Base-by-base conservation (phyloP, 2,888 invertebrate genomes). In the Drosophila hamatofila region DNA sequence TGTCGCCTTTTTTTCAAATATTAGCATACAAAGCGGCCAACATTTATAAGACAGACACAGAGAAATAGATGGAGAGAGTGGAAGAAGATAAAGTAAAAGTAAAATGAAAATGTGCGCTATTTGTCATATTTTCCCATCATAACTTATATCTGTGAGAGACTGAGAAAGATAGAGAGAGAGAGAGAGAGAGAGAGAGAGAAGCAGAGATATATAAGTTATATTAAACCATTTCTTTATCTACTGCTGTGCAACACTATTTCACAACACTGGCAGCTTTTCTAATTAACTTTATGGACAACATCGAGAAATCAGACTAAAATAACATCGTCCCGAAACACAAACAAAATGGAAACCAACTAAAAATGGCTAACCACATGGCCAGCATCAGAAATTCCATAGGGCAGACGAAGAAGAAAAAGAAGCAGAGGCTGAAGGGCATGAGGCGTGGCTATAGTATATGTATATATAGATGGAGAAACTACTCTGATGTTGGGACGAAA, bases 101-200 rank as follows among this genome's bases (percentile, higher is more conserved):
- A 58, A 25, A 61, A 35, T 52, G 11, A 62, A 57, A 70, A 86
- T 85, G 84, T 88, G 90, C 78, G 76, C 33, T 59, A 72, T 73
- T 80, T 90, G 79, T 90, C 87, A 91, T 84, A 90, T 90, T 90
- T 90, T 91, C 89, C 81, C 89, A 90, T 88, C 81, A 90, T 90
- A 91, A 90, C 79, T 89, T 88, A 90, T 81, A 65, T 60, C 65
- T 64, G 42, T 33, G 54, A 27, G 21, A 11, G 11, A 27, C n/a
- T 9, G 16, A 48, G 48, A n/a, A 25, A 5, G 16, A n/a, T 1
- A 41, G 44, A 39, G n/a, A 27, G 37, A 33, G 52, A 25, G 12
- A 16, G 16, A 25, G 23, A 16, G 25, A 11, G 23, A 25, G 54
- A 27, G 21, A 16, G 16, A 25, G 25, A n/a, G 4, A 48, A 27